phyloP scores from a whole-genome alignment of 2,113 vertebrate species.

The Nansenia antarctica region DNA sequence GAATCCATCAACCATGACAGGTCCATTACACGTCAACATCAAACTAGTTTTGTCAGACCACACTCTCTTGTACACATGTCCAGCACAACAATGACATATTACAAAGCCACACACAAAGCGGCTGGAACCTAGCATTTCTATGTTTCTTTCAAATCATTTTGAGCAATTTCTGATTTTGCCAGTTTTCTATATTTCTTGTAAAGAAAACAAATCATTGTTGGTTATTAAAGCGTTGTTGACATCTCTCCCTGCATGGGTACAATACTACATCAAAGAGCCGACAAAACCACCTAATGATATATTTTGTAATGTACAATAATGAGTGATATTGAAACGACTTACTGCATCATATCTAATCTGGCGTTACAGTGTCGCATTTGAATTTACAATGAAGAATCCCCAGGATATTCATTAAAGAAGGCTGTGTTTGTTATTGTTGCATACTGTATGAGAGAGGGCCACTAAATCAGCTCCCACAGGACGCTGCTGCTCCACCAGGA shows the following conservation, averaged over 20 bases:
- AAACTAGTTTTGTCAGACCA: constrained; percentile 58
- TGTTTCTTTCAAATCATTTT: background rate
- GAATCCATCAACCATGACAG: constrained; percentile 70
- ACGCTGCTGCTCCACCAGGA: constrained; percentile 61
- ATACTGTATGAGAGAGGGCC: constrained; percentile 50
- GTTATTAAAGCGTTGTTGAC: background rate
- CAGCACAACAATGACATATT: constrained; percentile 44
- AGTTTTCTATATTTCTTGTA: background rate
- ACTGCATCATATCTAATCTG: constrained; percentile 36
- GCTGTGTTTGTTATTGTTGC: constrained; percentile 66
- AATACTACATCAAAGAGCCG: background rate
- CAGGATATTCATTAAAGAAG: constrained; percentile 61
- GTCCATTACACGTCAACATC: constrained; percentile 64
- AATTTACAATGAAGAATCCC: constrained; percentile 67
- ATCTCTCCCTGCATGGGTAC: background rate
- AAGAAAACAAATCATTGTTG: background rate
- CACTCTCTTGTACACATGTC: constrained; percentile 54
- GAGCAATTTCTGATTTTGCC: background rate
- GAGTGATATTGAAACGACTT: constrained; percentile 42
- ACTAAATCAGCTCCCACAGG: constrained; percentile 72
- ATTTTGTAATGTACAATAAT: constrained; percentile 29
- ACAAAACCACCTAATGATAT: background rate
- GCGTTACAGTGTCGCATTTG: constrained; percentile 52
- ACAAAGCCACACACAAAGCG: constrained; percentile 22
- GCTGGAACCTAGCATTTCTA: background rate